Base-by-base conservation (phyloP, 1,140 invertebrate genomes). In the Heliconius eleuchia region DNA sequence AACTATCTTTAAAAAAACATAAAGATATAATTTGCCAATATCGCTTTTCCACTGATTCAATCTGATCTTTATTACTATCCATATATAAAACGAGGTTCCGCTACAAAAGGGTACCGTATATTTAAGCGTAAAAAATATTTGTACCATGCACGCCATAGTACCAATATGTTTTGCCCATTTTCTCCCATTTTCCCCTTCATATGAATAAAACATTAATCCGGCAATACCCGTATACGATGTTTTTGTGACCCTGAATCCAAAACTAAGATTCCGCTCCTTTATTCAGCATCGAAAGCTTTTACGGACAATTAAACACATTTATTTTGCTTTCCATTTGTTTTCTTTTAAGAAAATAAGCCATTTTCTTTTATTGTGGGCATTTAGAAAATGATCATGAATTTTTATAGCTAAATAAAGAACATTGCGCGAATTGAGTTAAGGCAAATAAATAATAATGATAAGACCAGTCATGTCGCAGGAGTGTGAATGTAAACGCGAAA, bases 121-220 rank as follows among this genome's bases (percentile, higher is more conserved):
- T n/a, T 57, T 71, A n/a, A 23, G 55, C 71, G 37, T 72, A 72
- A 72, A 72, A 72, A 72, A 72, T 72, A 72, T 52, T 77, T 77
- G 76, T 77, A 73, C 76, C 71, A 77, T 50, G 76, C 76, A 77
- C 76, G 76, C 76, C 23, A 77, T 50, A 71, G 76, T 73, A 77
- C 76, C 71, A 77, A 77, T 77, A 71, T 73, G 66, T 77, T 77
- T 77, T 77, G 46, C 70, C 75, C 75, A 37, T 50, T 70, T 23
- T 7, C 66, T 34, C 50, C 70, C 75, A 77, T 72, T 71, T 57
- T 77, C 71, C 50, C 70, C 66, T 72, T 37, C 39, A 27, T 57
- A 71, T 81, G 76, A 81, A 81, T 81, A 78, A 81, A 81, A 81
- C 73, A 81, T 81, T 50, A 27, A 66, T 75, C 80, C 80, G 37